Evolutionary conservation across 2,888 invertebrate genomes (phyloP).

Genomic region (Polyommatus iphigenia): DNA sequence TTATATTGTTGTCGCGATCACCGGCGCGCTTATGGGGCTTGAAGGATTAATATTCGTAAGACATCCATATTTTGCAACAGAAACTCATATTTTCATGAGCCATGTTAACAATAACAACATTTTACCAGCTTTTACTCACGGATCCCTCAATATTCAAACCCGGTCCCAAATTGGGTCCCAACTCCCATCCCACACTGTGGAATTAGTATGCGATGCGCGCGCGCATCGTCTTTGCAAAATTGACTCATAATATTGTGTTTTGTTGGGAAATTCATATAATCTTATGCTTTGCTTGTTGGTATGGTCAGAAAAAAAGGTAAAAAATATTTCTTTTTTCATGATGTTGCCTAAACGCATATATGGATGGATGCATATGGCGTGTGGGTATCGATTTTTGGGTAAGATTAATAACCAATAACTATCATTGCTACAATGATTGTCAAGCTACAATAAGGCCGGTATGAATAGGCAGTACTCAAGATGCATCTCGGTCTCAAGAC

Average conservation of each 20-base stretch:
- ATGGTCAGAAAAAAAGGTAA: not conserved
- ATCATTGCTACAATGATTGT: too few species aligned
- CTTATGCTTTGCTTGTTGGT: not conserved
- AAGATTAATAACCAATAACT: too few species aligned
- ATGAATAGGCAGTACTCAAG: too few species aligned
- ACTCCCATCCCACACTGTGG: not conserved
- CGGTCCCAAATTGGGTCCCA: not conserved
- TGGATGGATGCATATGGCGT: too few species aligned
- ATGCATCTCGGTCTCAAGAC: too few species aligned
- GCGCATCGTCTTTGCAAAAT: conserved; percentile 31
- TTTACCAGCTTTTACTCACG: not conserved
- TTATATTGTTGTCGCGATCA: too few species aligned
- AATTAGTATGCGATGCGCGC: conserved; percentile 28
- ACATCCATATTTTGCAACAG: not conserved
- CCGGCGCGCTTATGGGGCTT: too few species aligned
- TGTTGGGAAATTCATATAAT: conserved; percentile 27
- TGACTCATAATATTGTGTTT: conserved; percentile 29
- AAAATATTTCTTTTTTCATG: too few species aligned
- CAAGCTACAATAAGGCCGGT: too few species aligned
- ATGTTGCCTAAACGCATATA: too few species aligned
- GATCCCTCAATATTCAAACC: conserved; percentile 6
- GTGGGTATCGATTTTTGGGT: too few species aligned
- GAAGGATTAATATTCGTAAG: not conserved
- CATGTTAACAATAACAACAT: not conserved
- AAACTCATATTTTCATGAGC: not conserved